These are phyloP conservation scores for Globicephala melas DNA, from an alignment of 2,113 vertebrate genomes.

Conservation along the genomic window DNA sequence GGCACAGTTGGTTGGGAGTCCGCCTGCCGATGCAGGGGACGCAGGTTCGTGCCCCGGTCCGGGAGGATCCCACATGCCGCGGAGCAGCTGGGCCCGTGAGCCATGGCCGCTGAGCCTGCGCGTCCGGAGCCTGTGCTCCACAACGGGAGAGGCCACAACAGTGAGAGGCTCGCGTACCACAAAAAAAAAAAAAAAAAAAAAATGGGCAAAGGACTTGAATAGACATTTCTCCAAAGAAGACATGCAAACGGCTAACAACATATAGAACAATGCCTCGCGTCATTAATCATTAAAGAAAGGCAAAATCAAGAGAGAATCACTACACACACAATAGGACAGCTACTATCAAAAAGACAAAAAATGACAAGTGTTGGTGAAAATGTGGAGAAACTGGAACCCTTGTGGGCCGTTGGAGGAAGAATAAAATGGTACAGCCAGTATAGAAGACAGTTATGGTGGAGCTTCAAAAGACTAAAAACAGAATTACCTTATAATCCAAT, in stretches of 20 bases:
- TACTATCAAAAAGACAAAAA: not conserved
- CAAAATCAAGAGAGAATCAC: accelerated
- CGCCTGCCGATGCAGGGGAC: too few species aligned
- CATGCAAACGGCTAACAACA: accelerated
- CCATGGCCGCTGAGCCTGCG: too few species aligned
- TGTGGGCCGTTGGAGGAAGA: accelerated
- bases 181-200: too few species aligned
- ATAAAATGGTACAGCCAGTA: accelerated
- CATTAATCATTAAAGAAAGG: not conserved
- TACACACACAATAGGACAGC: too few species aligned
- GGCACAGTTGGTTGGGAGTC: too few species aligned
- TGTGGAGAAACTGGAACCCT: accelerated
- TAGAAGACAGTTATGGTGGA: accelerated
- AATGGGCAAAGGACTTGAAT: not conserved
- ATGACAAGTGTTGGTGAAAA: not conserved
- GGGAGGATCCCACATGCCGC: too few species aligned
- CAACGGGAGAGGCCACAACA: too few species aligned
- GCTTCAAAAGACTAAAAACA: accelerated
- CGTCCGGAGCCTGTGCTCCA: too few species aligned
- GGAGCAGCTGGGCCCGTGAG: too few species aligned
- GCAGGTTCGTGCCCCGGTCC: too few species aligned
- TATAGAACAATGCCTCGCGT: accelerated
- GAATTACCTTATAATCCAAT: accelerated
- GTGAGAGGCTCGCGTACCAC: too few species aligned
- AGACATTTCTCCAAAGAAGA: not conserved